Conservation (phyloP, 2,113 vertebrate species). For the Hemiscyllium ocellatum region DNA sequence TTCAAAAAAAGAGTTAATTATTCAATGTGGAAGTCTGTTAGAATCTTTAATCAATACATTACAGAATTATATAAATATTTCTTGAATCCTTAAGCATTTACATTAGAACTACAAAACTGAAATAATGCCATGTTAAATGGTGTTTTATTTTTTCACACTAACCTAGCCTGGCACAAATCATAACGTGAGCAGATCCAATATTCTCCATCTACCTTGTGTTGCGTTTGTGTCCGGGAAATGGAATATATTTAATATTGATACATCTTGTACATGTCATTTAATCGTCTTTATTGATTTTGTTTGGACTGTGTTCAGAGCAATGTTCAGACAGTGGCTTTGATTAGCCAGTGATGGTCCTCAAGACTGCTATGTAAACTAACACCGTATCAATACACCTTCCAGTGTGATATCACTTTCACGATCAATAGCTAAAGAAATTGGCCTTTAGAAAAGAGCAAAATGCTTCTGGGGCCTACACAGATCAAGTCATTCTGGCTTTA, state of each 20-base stretch:
- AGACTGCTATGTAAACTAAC: constrained; percentile 62
- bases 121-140: background rate
- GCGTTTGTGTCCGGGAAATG: constrained; percentile 64
- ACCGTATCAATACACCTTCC: constrained; percentile 73
- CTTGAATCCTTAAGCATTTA: background rate
- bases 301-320: constrained; percentile 58
- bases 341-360: constrained; percentile 76
- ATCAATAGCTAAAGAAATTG: constrained; percentile 76
- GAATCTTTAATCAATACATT: background rate
- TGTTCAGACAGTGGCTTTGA: constrained; percentile 75
- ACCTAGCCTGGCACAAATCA: too few relatives aligned
- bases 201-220: constrained; percentile 43
- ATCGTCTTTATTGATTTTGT: constrained; percentile 85
- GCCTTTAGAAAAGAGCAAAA: constrained; percentile 55
- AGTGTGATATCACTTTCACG: constrained; percentile 77
- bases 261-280: constrained; percentile 81
- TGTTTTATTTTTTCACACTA: background rate
- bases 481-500: constrained; percentile 50
- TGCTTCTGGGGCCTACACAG: constrained; percentile 48
- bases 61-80: background rate
- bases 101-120: background rate
- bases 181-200: background rate
- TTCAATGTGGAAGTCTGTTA: background rate
- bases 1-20: background rate
- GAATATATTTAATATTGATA: constrained; percentile 84